Evolutionary conservation across 2,888 invertebrate genomes (phyloP).

Genomic region (Stramonita haemastoma): DNA sequence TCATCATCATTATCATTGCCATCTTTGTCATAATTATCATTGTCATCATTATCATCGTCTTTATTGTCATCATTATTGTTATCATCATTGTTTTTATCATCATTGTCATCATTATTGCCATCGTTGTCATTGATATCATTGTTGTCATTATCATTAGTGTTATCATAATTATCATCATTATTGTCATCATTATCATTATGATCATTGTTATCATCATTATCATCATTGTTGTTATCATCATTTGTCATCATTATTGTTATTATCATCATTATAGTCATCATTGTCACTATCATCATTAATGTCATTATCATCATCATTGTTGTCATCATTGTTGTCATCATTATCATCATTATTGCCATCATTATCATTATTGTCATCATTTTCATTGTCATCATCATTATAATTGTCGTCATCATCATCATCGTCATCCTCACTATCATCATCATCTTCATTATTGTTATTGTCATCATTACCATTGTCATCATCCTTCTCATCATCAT

Average conservation of each 20-base stretch:
- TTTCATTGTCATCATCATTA: background rate
- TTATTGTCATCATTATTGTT: background rate
- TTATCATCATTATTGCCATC: background rate
- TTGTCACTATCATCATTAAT: background rate
- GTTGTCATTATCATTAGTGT: background rate
- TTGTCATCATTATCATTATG: background rate
- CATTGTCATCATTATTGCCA: constrained; percentile 2
- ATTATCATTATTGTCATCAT: background rate
- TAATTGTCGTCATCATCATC: no score
- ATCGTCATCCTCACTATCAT: background rate
- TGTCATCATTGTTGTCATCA: no score
- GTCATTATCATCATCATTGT: no score
- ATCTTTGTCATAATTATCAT: background rate
- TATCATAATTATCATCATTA: constrained; percentile 8
- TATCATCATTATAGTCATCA: background rate
- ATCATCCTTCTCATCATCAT: background rate
- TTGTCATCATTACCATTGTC: background rate
- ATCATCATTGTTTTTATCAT: background rate
- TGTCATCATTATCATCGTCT: background rate
- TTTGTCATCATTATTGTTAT: background rate
- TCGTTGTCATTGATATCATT: constrained; percentile 6
- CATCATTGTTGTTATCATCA: background rate
- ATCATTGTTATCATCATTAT: background rate
- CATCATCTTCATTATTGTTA: background rate
- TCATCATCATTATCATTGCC: background rate